Conservation (phyloP, 2,888 invertebrate genomes). For the Danaus chrysippus region DNA sequence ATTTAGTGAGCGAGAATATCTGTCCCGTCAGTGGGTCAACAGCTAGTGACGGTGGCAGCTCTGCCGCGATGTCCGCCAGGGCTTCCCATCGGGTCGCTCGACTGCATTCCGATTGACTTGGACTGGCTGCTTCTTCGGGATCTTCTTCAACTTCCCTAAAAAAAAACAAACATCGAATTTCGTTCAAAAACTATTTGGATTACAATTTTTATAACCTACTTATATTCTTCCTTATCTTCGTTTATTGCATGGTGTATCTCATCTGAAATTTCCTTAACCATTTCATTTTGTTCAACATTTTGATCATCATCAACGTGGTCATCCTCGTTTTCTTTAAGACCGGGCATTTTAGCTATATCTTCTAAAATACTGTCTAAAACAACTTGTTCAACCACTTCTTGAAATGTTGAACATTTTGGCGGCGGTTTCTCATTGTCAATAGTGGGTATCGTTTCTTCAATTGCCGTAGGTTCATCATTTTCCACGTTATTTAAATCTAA, state of each 20-base stretch:
- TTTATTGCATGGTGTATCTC: constrained; percentile 1
- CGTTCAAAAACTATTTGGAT: not conserved
- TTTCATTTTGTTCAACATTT: constrained; percentile 13
- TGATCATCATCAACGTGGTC: constrained; percentile 23
- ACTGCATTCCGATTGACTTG: constrained; percentile 65
- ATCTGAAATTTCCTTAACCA: constrained; percentile 17
- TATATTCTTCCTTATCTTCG: constrained; percentile 16
- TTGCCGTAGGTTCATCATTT: constrained; percentile 7
- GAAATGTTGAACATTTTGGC: constrained; percentile 49
- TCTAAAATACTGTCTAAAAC: constrained; percentile 37
- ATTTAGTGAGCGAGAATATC: constrained; percentile 66
- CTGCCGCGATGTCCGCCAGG: constrained; percentile 79
- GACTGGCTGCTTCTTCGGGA: constrained; percentile 47
- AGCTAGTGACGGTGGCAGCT: constrained; percentile 71
- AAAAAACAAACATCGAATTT: not conserved
- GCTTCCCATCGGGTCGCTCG: constrained; percentile 81
- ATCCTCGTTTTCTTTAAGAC: constrained; percentile 17
- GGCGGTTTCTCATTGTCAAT: constrained; percentile 29
- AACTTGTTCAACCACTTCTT: constrained; percentile 59
- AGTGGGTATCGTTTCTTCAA: not conserved
- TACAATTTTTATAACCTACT: not conserved
- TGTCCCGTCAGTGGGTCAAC: constrained; percentile 72
- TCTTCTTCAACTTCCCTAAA: constrained; percentile 36
- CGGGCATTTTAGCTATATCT: constrained; percentile 19
- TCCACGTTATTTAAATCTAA: constrained; percentile 12